Percentiles rank a stretch among this genome's conserved stretches.
phyloP scores from a whole-genome alignment of 2,113 vertebrate genomes.

The Mobula birostris region DNA sequence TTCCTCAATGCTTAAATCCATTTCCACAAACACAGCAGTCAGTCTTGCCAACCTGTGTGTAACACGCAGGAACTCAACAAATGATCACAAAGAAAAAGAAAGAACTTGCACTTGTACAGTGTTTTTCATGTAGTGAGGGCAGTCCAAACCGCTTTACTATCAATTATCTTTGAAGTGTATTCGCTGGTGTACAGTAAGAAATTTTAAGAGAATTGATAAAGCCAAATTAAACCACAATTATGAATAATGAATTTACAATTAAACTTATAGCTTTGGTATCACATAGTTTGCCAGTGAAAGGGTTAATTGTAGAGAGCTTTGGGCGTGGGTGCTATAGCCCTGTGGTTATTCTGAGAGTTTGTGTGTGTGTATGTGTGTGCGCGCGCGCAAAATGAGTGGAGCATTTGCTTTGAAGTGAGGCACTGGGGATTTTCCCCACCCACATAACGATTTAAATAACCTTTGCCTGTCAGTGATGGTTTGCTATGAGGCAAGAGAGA shows the following conservation, averaged over 20 bases:
- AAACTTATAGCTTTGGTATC: background rate
- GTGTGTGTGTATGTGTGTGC: constrained; percentile 44
- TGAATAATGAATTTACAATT: background rate
- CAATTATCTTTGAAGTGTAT: background rate
- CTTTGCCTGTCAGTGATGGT: background rate
- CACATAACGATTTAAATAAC: constrained; percentile 41
- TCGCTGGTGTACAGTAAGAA: background rate
- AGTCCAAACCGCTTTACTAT: background rate
- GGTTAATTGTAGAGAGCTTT: constrained; percentile 40
- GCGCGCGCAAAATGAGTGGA: constrained; percentile 48
- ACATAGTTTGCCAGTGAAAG: background rate
- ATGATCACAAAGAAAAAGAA: background rate
- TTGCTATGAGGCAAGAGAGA: background rate
- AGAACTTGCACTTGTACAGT: background rate
- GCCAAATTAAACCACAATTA: background rate
- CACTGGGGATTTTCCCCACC: constrained; percentile 58
- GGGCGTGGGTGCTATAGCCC: constrained; percentile 49
- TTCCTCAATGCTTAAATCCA: background rate
- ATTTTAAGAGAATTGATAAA: background rate
- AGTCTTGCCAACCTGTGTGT: background rate
- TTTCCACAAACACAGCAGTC: background rate
- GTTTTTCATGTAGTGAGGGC: background rate
- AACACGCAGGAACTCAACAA: background rate
- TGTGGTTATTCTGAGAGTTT: constrained; percentile 44
- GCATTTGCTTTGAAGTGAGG: constrained; percentile 61